Evolutionary conservation across 2,113 vertebrate species (phyloP).

Genomic region (Saccopteryx leptura): DNA sequence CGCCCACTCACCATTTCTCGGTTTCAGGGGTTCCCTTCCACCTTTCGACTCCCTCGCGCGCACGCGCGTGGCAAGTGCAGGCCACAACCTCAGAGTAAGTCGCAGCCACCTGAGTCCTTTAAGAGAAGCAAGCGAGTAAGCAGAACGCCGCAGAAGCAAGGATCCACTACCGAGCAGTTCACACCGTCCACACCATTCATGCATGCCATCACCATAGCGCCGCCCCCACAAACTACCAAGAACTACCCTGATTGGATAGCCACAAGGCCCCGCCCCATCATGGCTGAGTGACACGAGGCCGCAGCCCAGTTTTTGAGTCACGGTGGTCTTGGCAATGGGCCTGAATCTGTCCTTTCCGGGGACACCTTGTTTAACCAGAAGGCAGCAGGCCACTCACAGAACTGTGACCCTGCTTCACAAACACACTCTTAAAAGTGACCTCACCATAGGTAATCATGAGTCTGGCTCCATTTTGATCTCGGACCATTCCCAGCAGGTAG

Average conservation of each 20-base stretch:
- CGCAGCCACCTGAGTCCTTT: not conserved
- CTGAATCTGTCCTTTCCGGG: not conserved
- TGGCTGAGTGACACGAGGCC: not conserved
- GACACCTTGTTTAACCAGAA: fast-evolving
- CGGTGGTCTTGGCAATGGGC: not conserved
- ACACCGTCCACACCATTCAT: not conserved
- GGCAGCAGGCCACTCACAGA: not conserved
- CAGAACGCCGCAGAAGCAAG: fast-evolving
- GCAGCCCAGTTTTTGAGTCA: not conserved
- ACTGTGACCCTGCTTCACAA: not conserved
- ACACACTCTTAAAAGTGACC: not conserved
- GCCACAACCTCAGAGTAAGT: not conserved
- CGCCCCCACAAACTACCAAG: not conserved
- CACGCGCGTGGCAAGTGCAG: too few relatives aligned
- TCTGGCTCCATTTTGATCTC: not conserved
- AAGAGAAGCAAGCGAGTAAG: fast-evolving
- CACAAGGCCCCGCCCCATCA: not conserved
- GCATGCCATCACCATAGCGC: not conserved
- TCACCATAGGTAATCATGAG: not conserved
- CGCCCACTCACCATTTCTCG: slow-evolving; percentile 40
- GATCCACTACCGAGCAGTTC: fast-evolving
- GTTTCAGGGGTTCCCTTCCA: not conserved
- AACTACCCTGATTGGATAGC: not conserved
- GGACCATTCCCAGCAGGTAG: not conserved
- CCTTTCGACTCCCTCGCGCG: too few relatives aligned